Base-by-base conservation (phyloP, 2,888 invertebrate genomes). In the Drosophila rellima region DNA sequence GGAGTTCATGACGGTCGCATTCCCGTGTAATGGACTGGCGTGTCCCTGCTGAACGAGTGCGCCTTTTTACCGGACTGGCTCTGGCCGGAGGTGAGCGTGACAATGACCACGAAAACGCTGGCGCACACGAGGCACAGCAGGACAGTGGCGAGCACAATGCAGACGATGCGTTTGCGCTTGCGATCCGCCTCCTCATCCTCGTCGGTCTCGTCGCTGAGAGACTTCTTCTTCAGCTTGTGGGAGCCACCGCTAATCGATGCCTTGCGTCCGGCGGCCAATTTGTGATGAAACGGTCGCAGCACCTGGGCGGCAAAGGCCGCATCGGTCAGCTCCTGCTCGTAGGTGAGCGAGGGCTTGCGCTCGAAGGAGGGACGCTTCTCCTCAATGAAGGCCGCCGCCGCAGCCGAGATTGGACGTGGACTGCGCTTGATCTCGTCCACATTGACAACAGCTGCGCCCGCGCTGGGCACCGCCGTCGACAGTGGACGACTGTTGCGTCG, bases 71-170 rank as follows among this genome's bases (percentile, higher is more conserved):
- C 94, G 91, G 94, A 94, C 91, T 94, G 94, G 70, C 95, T 94
- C 69, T 94, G 93, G 87, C 95, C 95, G 82, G 95, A 95, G 48
- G 95, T 96, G 91, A 96, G 94, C 61, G 96, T 96, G 88, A 96
- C 94, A 90, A 96, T 94, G 90, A 96, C 96, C 88, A 95, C 95
- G 89, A 96, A 94, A 74, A 96, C 94, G 86, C 96, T 95, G 67
- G 96, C 95, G 87, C 95, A 94, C 80, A 95, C 94, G 87, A 96
- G 94, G 91, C 96, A 95, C 92, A 95, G 93, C 93, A 96, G 96
- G 35, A 95, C 95, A 35, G 94, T 95, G 77, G 83, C 90, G 37
- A 96, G 94, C 67, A 96, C 95, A 83, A 95, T 94, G 87, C 95
- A 95, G 54, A 95, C 95, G 80, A 96, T 95, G 79, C 95, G 94